phyloP scores from a whole-genome alignment of 1,140 invertebrate genomes.

The Ostrea denselamellosa region DNA sequence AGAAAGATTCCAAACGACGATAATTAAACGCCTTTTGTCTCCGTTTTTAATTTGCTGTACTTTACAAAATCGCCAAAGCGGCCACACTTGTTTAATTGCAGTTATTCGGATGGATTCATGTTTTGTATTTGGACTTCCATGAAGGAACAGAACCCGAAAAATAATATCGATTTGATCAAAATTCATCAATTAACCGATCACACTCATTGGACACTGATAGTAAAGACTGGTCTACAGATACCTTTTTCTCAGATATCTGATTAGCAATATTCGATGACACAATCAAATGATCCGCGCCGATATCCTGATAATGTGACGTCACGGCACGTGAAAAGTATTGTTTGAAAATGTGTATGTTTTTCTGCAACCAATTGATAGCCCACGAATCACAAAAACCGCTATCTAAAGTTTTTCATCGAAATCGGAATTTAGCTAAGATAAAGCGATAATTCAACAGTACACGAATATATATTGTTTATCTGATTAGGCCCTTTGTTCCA shows the following conservation, averaged over 20 bases:
- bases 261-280: constrained; percentile 48
- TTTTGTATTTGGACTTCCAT: constrained; percentile 32
- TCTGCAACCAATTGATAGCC: constrained; percentile 34
- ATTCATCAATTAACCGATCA: constrained; percentile 38
- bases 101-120: neutral
- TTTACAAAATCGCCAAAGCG: constrained; percentile 23
- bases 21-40: constrained; percentile 11
- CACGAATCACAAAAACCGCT: constrained; percentile 19
- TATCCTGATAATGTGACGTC: constrained; percentile 47
- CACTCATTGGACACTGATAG: constrained; percentile 5
- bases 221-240: constrained; percentile 4
- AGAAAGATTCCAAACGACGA: neutral
- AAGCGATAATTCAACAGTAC: constrained; percentile 39
- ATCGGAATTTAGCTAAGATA: constrained; percentile 48
- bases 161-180: constrained; percentile 35
- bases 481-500: constrained; percentile 11
- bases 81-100: constrained; percentile 17
- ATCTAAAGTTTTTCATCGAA: constrained; percentile 44
- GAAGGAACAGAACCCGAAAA: constrained; percentile 25
- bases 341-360: constrained; percentile 43
- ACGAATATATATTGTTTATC: constrained; percentile 7
- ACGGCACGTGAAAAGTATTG: constrained; percentile 48
- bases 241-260: constrained; percentile 46
- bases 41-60: neutral
- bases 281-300: constrained; percentile 44